These are phyloP conservation scores for Leptinotarsa defecta DNA, from an alignment of 1,140 invertebrate species.

Conservation along the genomic window DNA sequence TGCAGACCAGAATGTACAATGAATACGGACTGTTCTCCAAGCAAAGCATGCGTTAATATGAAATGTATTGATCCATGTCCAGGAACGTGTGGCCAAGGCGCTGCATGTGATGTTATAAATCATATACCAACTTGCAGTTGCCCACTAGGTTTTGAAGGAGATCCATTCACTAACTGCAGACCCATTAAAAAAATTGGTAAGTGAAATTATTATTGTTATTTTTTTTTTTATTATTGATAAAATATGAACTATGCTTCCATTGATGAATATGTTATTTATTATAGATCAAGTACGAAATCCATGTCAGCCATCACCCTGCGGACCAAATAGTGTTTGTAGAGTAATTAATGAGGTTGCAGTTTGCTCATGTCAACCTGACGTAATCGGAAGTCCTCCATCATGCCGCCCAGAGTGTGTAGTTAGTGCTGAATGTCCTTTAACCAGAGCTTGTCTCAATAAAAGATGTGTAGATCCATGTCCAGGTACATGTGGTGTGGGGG, in stretches of 20 bases:
- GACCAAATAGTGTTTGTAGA: conserved; percentile 68
- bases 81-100: conserved; percentile 74
- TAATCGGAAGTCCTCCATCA: conserved; percentile 73
- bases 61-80: conserved; percentile 78
- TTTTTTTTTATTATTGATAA: background rate
- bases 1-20: conserved; percentile 78
- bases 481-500: conserved; percentile 74
- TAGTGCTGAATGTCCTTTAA: conserved; percentile 71
- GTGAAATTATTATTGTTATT: conserved; percentile 3
- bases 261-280: conserved; percentile 21
- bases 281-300: conserved; percentile 41
- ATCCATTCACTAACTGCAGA: conserved; percentile 70
- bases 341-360: conserved; percentile 74
- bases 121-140: conserved; percentile 76
- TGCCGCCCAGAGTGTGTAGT: conserved; percentile 75
- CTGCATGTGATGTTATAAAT: conserved; percentile 78
- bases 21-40: conserved; percentile 75
- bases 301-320: conserved; percentile 65
- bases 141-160: conserved; percentile 69
- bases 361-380: conserved; percentile 71
- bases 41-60: conserved; percentile 74
- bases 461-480: conserved; percentile 75
- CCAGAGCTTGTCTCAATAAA: conserved; percentile 69
- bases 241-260: background rate
- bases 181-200: conserved; percentile 44